Percentiles rank a stretch among this genome's conserved stretches.
phyloP scores from a whole-genome alignment of 2,797 vertebrate species.

The Cynodonichthys magdalenae region DNA sequence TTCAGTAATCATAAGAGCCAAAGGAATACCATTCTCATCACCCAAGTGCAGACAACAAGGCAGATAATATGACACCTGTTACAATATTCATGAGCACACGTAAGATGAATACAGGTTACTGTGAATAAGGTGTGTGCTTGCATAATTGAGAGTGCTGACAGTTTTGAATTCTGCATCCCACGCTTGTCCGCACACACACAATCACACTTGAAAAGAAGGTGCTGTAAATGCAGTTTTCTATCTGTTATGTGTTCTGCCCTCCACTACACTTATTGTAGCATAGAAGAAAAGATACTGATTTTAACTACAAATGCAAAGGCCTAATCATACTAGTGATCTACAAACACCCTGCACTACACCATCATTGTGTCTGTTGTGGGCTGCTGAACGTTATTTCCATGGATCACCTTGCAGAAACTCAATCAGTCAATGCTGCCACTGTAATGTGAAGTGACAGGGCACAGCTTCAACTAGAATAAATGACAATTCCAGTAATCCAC shows the following conservation, averaged over 20 bases:
- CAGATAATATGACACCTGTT: conserved; percentile 39
- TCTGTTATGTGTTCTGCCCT: conserved; percentile 25
- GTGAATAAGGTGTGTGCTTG: conserved; percentile 50
- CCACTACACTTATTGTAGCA: conserved; percentile 18
- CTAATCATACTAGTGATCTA: conserved; percentile 36
- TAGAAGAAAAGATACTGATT: conserved; percentile 14
- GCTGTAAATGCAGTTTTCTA: conserved; percentile 40
- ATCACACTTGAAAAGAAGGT: conserved; percentile 31
- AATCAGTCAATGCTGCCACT: conserved; percentile 53
- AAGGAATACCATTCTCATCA: conserved; percentile 35
- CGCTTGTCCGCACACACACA: conserved; percentile 11
- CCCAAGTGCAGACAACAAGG: conserved; percentile 44
- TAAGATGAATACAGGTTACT: conserved; percentile 51
- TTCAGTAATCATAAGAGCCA: conserved; percentile 18
- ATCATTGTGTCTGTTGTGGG: conserved; percentile 27
- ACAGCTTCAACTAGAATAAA: conserved; percentile 62
- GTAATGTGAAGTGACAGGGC: conserved; percentile 54
- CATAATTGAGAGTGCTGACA: conserved; percentile 60
- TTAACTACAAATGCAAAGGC: conserved; percentile 21
- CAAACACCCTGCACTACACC: conserved; percentile 22
- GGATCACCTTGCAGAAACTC: conserved; percentile 48
- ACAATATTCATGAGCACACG: conserved; percentile 61
- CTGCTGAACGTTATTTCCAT: conserved; percentile 36
- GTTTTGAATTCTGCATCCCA: conserved; percentile 55
- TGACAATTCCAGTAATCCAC: conserved; percentile 67